A percentile compares a stretch with the other conserved stretches of the same genome.
phyloP scores from a whole-genome alignment of 2,797 vertebrate genomes.

The Artibeus jamaicensis region DNA sequence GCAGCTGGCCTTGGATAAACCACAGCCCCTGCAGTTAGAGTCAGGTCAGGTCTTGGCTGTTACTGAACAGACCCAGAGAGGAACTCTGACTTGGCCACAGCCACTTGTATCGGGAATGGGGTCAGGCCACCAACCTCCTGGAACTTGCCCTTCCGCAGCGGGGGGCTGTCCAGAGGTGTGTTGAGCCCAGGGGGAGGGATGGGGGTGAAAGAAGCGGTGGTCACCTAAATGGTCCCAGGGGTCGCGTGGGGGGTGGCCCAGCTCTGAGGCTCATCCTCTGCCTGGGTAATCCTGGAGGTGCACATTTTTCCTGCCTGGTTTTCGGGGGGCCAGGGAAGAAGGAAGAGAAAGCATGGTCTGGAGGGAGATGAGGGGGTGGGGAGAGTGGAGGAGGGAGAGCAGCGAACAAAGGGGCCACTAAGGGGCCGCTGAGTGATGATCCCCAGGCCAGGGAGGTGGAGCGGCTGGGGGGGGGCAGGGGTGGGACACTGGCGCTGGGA shows the following conservation, averaged over 20 bases:
- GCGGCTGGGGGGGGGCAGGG: not conserved
- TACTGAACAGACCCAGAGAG: not conserved
- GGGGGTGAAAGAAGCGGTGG: not conserved
- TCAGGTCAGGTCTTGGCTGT: too few relatives aligned
- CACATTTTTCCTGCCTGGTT: slow-evolving; percentile 73
- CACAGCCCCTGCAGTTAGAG: not conserved
- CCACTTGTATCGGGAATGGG: not conserved
- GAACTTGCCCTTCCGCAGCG: not conserved
- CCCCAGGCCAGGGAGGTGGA: slow-evolving; percentile 80
- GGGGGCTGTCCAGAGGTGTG: not conserved
- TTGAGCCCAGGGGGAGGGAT: not conserved
- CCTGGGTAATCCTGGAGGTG: not conserved
- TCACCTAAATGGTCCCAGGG: not conserved
- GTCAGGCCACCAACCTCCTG: not conserved
- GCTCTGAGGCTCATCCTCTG: fast-evolving
- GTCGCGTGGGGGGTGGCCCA: not conserved
- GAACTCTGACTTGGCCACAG: not conserved
- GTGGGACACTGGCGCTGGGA: not conserved
- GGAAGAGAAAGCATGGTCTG: slow-evolving; percentile 87
- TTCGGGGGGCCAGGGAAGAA: slow-evolving; percentile 83
- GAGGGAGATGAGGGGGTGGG: slow-evolving; percentile 61
- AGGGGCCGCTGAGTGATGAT: slow-evolving; percentile 89
- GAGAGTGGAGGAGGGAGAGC: slow-evolving; percentile 55
- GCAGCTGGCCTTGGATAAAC: fast-evolving
- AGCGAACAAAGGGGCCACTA: slow-evolving; percentile 83